A percentile compares a stretch with the other conserved stretches of the same genome.
Evolutionary conservation across 1,140 invertebrate genomes (phyloP).

Genomic region (Polypedilum pembai): DNA sequence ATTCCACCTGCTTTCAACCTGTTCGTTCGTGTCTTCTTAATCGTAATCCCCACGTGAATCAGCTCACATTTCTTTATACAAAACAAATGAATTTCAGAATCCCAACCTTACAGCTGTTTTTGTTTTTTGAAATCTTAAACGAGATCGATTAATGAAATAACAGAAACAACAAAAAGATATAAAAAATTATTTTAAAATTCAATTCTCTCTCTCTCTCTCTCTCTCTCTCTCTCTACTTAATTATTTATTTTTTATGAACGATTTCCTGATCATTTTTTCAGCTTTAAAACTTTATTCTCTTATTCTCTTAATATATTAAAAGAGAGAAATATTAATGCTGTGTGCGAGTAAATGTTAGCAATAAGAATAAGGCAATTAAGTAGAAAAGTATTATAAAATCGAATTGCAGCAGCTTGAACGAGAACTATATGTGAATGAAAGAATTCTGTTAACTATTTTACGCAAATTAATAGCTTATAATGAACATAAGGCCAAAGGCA

Average conservation of each 20-base stretch:
- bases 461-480: conserved; percentile 4
- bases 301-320: not conserved
- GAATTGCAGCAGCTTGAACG: not conserved
- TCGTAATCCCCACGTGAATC: not conserved
- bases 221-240: conserved; percentile 8
- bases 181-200: conserved; percentile 13
- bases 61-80: not conserved
- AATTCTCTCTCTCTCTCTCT: no score
- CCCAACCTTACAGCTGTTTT: no score
- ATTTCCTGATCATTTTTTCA: not conserved
- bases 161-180: not conserved
- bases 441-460: not conserved
- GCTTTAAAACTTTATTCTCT: not conserved
- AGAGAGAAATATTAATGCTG: not conserved
- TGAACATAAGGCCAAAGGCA: not conserved
- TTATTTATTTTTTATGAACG: not conserved
- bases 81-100: not conserved
- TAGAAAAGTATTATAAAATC: not conserved
- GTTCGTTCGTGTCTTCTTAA: not conserved
- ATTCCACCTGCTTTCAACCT: not conserved
- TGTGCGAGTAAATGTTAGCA: not conserved
- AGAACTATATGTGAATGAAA: not conserved
- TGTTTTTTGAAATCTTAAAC: no score
- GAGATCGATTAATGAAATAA: not conserved
- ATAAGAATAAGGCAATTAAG: not conserved